Evolutionary conservation across 2,888 invertebrate genomes (phyloP), one percentile per base, ranked within the genome.

Genomic region (Synergus gifuensis): DNA sequence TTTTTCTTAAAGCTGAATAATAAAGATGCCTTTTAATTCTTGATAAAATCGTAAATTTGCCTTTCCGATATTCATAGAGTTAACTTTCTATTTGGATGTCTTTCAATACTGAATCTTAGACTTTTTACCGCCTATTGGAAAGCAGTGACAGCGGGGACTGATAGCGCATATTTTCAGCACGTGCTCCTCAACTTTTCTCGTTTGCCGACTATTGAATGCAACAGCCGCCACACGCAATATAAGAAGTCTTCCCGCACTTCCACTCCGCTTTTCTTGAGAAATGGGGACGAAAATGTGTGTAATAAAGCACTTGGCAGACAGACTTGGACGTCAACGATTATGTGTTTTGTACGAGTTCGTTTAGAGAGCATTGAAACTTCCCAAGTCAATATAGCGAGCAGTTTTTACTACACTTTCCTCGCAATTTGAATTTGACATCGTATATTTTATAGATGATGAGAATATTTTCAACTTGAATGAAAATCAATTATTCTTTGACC

Each of bases 141-240:
- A 36, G 73, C 49, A 73, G 73, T 73, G 36, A 28, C 49, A 54
- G 49, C 16, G 0, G 54, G 28, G 54, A 49, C 5, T 73, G 36
- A 49, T 73, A 54, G 73, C n/a, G 54, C 73, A 73, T 73, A 54
- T 73, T 73, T 69, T 73, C 54, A 73, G 73, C 73, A 73, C 54
- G 54, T 73, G n/a, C 22, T 73, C 49, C 11, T 11, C 16, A 73
- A 73, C 73, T 54, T 73, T 73, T 73, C 73, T 73, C 73, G 36
- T 73, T 73, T 36, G 54, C 54, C 73, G 36, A 16, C 54, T 73
- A 73, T 73, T 73, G 73, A 73, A 54, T 69, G 69, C 73, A 73
- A 54, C 73, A 54, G 73, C 73, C 54, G 54, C 54, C 73, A 73
- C 36, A 73, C 49, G 54, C 54, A 73, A 73, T 73, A 73, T 54